Base-by-base conservation (phyloP, 1,140 invertebrate genomes). In the Rhysida immarginata region DNA sequence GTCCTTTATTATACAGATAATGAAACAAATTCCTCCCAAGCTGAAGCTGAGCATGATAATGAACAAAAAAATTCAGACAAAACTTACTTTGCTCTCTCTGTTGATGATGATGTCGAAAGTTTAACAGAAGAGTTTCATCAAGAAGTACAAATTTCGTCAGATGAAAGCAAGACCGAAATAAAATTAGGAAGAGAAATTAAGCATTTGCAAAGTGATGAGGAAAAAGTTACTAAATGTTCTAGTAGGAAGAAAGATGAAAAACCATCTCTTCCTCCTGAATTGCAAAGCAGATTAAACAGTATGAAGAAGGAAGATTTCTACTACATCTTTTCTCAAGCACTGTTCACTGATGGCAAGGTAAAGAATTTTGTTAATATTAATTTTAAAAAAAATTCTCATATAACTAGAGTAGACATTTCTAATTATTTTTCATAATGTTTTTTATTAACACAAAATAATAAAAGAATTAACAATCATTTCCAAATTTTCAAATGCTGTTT, bases 291-390 rank as follows among this genome's bases (percentile, higher is more conserved):
- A 41, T 11, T 46, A 3, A 49, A 20, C 3, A 18, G 16, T n/a
- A 18, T 55, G 25, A 11, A 26, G 25, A 55, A 26, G 27, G 54
- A 55, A 16, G 48, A 55, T 8, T 35, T 54, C 18, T 8, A 3
- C 5, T 55, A 24, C 24, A 3, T 2, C 21, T 68, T 68, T 60
- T 29, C 57, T 8, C 52, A 56, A 26, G 41, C 61, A 3, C 58
- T 55, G 35, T 60, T 67, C 24, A 64, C 65, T 26, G 63, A 64
- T 62, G 66, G 66, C 46, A 68, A 67, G 64, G n/a, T n/a, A n/a
- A n/a, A n/a, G n/a, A n/a, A n/a, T n/a, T n/a, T n/a, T n/a, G n/a
- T n/a, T n/a, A n/a, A n/a, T n/a, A n/a, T n/a, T n/a, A n/a, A n/a
- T n/a, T n/a, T n/a, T n/a, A n/a, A n/a, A n/a, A n/a, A n/a, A n/a